Base-by-base conservation (phyloP, 1,140 invertebrate genomes). In the Babylonia areolata region DNA sequence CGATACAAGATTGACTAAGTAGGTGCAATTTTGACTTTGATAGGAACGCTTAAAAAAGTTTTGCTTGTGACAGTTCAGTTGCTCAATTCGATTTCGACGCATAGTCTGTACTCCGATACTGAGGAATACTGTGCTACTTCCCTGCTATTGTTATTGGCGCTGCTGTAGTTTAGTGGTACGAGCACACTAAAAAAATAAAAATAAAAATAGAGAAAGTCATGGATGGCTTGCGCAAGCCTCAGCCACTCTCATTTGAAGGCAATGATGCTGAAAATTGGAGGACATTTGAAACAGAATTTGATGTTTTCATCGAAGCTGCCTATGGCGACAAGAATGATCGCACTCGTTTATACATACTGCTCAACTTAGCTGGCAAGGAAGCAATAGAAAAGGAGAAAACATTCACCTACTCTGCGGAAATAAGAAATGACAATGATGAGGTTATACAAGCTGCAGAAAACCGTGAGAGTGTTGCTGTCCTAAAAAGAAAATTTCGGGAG, bases 291-390 rank as follows among this genome's bases (percentile, higher is more conserved):
- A 15, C 69, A 17, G 69, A 33, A 35, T 73, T 73, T 35, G 69
- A 73, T 20, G 35, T 73, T 17, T 73, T 73, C 23, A 23, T 73
- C 11, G 69, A 73, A 23, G 69, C 69, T 73, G 69, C 69, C 5
- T 73, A 73, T 37, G 33, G 69, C 3, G 69, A 73, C 33, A 73
- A 73, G 69, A 73, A 73, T 73, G 69, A 73, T 23, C 69, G 69
- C 11, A 73, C 69, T n/a, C n/a, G 69, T 6, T 17, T 31, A 11
- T 73, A 73, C 23, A 73, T 73, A n/a, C 17, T 73, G 69, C 69
- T 73, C 9, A 73, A 73, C 20, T 35, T 73, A 23, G 69, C 69
- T 3, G n/a, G 69, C 20, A 73, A 35, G 20, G 69, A 73, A 11
- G 69, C 69, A 17, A 73, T 35, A 3, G 69, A 73, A 17, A 73